phyloP scores from a whole-genome alignment of 2,888 invertebrate genomes.

The Drosophila imparisetae region DNA sequence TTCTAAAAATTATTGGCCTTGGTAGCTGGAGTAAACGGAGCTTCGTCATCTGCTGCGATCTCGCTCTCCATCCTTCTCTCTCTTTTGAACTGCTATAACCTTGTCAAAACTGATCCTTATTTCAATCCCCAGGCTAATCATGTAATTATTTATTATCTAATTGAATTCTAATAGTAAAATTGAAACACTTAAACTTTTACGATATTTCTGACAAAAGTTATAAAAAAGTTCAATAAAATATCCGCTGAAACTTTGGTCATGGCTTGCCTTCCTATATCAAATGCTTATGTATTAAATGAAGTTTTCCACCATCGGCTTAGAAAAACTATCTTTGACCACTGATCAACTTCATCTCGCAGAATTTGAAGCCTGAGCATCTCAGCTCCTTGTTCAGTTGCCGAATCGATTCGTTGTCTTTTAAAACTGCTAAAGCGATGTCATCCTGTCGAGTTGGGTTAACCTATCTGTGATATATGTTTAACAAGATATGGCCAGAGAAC shows the following conservation, averaged over 20 bases:
- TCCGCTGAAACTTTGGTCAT: neutral
- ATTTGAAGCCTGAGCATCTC: neutral
- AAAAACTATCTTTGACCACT: neutral
- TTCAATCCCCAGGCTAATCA: neutral
- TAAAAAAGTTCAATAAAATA: neutral
- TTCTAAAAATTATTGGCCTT: neutral
- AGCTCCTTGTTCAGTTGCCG: neutral
- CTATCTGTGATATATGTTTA: conserved; percentile 29
- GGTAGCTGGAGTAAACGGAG: neutral
- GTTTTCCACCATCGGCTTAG: neutral
- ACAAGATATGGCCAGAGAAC: conserved; percentile 24
- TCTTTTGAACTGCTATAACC: neutral
- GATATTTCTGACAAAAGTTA: neutral
- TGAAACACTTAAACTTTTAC: neutral
- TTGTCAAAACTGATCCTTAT: neutral
- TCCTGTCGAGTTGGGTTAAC: conserved; percentile 12
- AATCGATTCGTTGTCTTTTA: conserved; percentile 16
- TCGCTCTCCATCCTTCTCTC: neutral
- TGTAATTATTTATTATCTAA: neutral
- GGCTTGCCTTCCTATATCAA: neutral
- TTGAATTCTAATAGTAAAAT: neutral
- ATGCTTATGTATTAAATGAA: neutral
- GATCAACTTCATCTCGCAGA: neutral
- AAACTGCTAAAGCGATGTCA: conserved; percentile 20
- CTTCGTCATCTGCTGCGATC: neutral